Conservation (phyloP, 2,888 invertebrate genomes). For the Euplagia quadripunctaria region DNA sequence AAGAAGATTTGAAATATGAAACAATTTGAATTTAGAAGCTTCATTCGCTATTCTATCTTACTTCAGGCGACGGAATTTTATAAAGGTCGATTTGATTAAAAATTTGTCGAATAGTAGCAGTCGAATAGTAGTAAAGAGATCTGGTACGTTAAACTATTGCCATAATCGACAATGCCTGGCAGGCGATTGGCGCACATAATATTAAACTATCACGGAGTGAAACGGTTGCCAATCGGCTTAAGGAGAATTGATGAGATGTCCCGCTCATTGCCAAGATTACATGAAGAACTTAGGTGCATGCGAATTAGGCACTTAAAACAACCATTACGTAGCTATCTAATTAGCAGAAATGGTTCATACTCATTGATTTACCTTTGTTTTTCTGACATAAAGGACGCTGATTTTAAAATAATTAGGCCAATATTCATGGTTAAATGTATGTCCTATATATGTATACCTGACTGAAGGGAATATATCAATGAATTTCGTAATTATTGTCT, state of each 20-base stretch:
- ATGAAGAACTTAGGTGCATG: conserved; percentile 1
- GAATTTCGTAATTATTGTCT: too few species aligned
- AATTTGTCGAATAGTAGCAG: background rate
- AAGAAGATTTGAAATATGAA: background rate
- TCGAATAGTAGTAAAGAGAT: background rate
- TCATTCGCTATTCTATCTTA: background rate
- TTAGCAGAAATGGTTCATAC: background rate
- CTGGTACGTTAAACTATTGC: conserved; percentile 8
- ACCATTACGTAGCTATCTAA: background rate
- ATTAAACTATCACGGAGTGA: conserved; percentile 19
- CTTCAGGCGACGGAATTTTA: background rate
- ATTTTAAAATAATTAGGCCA: too few species aligned
- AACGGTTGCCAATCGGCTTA: conserved; percentile 12
- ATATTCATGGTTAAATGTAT: too few species aligned
- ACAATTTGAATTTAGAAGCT: background rate
- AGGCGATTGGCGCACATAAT: conserved; percentile 16
- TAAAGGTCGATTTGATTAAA: background rate
- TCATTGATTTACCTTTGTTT: background rate
- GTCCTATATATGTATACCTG: too few species aligned
- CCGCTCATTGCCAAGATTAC: conserved; percentile 17
- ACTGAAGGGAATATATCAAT: too few species aligned
- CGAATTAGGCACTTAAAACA: background rate
- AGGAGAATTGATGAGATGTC: conserved; percentile 15
- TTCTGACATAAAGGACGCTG: too few species aligned
- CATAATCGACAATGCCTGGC: conserved; percentile 12